A percentile compares a stretch with the other conserved stretches of the same genome.
These are phyloP conservation scores for Drusus annulatus DNA, from an alignment of 1,140 invertebrate species.

Conservation along the genomic window DNA sequence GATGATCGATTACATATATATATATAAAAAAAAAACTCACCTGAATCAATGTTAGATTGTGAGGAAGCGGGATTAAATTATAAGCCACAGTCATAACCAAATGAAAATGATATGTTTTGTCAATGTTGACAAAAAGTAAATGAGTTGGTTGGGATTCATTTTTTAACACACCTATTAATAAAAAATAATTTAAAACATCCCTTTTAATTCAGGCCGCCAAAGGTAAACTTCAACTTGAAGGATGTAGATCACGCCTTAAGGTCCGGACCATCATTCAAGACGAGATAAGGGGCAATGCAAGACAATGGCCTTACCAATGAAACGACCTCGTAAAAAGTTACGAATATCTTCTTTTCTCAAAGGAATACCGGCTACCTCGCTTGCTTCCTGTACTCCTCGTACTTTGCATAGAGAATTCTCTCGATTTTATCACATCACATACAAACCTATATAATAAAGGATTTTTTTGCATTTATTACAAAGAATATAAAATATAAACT, in stretches of 20 bases:
- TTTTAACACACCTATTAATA: not conserved
- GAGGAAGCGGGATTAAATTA: too few species aligned
- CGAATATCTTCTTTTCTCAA: constrained; percentile 17
- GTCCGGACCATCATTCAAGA: constrained; percentile 45
- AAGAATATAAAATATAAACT: too few species aligned
- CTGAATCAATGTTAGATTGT: too few species aligned
- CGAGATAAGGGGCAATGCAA: constrained; percentile 46
- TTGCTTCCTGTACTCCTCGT: not conserved
- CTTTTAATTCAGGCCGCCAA: not conserved
- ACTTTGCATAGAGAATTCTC: constrained; percentile 5
- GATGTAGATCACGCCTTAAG: constrained; percentile 37
- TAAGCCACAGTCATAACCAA: too few species aligned
- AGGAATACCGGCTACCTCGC: not conserved
- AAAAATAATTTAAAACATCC: not conserved
- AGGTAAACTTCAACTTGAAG: not conserved
- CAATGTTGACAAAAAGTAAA: too few species aligned
- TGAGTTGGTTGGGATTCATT: too few species aligned
- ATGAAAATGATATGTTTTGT: too few species aligned
- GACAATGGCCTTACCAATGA: constrained; percentile 33
- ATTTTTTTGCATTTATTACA: not conserved
- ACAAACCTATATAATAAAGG: not conserved
- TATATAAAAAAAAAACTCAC: too few species aligned
- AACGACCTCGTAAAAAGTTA: constrained; percentile 47
- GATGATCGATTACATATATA: too few species aligned
- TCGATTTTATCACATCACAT: constrained; percentile 11